Percentiles rank a stretch among this genome's conserved stretches.
These are phyloP conservation scores for Dipus sagitta DNA, from an alignment of 2,797 vertebrate genomes.

Conservation along the genomic window DNA sequence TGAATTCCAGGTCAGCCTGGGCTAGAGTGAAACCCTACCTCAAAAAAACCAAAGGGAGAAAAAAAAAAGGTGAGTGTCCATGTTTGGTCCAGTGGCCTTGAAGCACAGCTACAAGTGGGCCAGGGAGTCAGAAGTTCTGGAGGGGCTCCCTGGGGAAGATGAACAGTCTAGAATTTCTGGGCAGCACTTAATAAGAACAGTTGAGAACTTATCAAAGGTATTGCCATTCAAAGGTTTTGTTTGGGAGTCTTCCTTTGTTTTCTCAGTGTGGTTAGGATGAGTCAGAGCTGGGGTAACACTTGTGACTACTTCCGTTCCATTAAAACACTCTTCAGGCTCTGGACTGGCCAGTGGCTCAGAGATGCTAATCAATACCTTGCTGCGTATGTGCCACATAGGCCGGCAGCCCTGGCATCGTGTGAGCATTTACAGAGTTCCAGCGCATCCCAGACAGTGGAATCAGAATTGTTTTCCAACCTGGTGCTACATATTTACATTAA, in stretches of 20 bases:
- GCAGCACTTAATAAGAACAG: neutral
- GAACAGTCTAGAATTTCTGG: neutral
- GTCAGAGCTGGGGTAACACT: neutral
- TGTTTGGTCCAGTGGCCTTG: neutral
- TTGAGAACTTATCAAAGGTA: neutral
- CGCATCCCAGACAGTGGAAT: neutral
- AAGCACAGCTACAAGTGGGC: neutral
- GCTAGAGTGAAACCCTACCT: too few species aligned
- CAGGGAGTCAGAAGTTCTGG: neutral
- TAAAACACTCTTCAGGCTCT: neutral
- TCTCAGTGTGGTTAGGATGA: neutral
- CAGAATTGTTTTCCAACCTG: neutral
- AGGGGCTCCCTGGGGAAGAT: neutral
- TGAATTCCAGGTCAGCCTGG: too few species aligned
- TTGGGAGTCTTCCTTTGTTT: neutral
- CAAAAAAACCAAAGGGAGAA: too few species aligned
- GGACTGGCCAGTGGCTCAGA: neutral
- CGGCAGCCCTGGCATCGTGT: neutral
- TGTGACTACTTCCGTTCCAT: too few species aligned
- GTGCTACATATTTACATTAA: neutral
- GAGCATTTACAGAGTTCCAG: neutral
- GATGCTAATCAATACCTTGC: neutral
- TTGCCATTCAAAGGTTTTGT: neutral
- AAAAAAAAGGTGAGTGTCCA: neutral
- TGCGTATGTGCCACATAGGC: neutral